Percentiles rank a stretch among this genome's conserved stretches.
phyloP scores from a whole-genome alignment of 2,797 vertebrate species.

The Pantherophis alleghaniensis region DNA sequence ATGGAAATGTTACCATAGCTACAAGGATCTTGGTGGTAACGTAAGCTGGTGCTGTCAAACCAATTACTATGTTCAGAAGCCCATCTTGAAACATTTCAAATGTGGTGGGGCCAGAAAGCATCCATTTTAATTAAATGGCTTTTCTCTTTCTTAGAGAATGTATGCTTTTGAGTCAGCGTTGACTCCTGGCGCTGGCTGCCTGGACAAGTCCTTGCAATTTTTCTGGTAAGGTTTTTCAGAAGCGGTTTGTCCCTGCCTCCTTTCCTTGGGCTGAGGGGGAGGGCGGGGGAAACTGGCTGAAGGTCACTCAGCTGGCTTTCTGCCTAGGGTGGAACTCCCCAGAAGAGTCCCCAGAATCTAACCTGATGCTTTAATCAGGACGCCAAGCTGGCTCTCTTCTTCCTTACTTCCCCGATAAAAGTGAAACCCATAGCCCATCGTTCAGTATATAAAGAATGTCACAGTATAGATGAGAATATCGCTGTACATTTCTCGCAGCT shows the following conservation, averaged over 20 bases:
- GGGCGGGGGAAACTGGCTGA: not conserved
- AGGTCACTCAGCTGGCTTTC: not conserved
- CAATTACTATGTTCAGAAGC: not conserved
- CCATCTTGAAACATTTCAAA: not conserved
- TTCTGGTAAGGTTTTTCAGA: not conserved
- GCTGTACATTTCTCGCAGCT: not conserved
- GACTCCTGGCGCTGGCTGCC: not conserved
- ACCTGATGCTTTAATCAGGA: not conserved
- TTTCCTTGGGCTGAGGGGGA: not conserved
- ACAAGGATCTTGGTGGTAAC: not conserved
- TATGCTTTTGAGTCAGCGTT: not conserved
- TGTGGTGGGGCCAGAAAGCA: not conserved
- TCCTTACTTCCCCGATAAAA: not conserved
- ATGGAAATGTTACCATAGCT: conserved; percentile 12
- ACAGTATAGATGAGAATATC: not conserved
- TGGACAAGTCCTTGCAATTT: not conserved
- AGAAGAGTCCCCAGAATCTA: not conserved
- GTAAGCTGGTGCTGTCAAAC: not conserved
- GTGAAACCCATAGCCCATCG: not conserved
- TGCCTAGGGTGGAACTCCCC: not conserved
- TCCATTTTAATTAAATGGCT: not conserved
- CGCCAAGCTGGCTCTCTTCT: not conserved
- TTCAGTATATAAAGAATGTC: not conserved
- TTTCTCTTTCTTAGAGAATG: not conserved
- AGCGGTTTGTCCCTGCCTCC: not conserved